These are phyloP conservation scores for Caenorhabditis inopinata DNA, from an alignment of 1,140 invertebrate genomes.

Conservation along the genomic window DNA sequence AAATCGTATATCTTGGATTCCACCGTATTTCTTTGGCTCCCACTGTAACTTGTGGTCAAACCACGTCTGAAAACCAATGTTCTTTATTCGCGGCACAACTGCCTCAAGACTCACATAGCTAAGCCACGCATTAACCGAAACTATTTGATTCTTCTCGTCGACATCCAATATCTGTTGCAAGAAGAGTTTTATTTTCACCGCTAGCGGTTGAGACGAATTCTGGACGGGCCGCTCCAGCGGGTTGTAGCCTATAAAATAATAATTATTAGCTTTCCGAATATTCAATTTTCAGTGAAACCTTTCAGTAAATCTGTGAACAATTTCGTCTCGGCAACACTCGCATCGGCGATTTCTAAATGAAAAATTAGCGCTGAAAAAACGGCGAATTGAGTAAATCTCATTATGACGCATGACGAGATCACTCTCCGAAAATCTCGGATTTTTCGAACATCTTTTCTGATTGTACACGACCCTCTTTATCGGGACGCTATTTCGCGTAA, in stretches of 20 bases:
- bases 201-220: slow-evolving; percentile 90
- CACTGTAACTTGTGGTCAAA: slow-evolving; percentile 94
- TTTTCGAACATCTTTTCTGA: not conserved
- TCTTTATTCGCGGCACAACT: not conserved
- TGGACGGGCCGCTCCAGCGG: slow-evolving; percentile 89
- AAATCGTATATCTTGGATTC: slow-evolving; percentile 90
- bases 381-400: not conserved
- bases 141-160: slow-evolving; percentile 72
- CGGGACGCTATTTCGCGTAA: not conserved
- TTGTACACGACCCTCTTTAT: not conserved
- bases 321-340: slow-evolving; percentile 12
- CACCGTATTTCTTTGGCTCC: slow-evolving; percentile 90
- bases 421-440: not conserved
- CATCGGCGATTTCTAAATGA: not conserved
- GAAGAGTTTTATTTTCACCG: slow-evolving; percentile 93
- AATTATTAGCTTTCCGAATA: not conserved
- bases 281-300: not conserved
- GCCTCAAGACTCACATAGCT: slow-evolving; percentile 45
- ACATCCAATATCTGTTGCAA: slow-evolving; percentile 99
- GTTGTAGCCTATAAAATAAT: slow-evolving; percentile 75
- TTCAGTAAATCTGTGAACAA: slow-evolving; percentile 32
- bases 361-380: not conserved
- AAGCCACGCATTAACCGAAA: slow-evolving; percentile 54
- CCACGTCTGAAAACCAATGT: slow-evolving; percentile 78
- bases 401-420: not conserved